Conservation (phyloP, 37 sponge, comb jelly and placozoan species). For the Aplysina aerophoba region DNA sequence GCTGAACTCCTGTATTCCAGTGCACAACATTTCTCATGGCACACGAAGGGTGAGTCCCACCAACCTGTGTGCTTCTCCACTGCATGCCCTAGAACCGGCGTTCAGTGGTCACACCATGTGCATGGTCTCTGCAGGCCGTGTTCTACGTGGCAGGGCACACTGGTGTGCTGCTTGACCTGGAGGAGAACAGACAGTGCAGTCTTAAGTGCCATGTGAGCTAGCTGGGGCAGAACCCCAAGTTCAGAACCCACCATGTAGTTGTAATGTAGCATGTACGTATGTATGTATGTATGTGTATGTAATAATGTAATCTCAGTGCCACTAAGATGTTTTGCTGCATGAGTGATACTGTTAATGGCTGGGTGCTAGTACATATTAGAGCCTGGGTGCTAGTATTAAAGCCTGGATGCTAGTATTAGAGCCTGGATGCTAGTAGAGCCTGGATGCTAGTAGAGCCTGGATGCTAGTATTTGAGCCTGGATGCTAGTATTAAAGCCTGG, state of each 20-base stretch:
- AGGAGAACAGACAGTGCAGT: conserved; percentile 70
- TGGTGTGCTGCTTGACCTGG: conserved; percentile 85
- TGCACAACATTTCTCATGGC: conserved; percentile 77
- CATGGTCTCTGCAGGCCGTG: conserved; percentile 60
- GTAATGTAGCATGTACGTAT: conserved; percentile 8
- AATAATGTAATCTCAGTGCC: too few relatives aligned
- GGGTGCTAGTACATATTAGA: too few relatives aligned
- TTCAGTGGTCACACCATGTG: neutral
- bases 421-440: too few relatives aligned
- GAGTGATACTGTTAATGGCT: too few relatives aligned
- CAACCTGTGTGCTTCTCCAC: neutral
- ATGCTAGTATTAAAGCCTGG: too few relatives aligned
- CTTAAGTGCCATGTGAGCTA: conserved; percentile 88
- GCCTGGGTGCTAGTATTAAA: too few relatives aligned
- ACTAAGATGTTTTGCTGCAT: too few relatives aligned
- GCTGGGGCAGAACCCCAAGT: neutral
- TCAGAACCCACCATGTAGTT: too few relatives aligned
- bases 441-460: too few relatives aligned
- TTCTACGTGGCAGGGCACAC: conserved; percentile 87
- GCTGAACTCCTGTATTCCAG: conserved; percentile 69
- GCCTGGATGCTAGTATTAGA: too few relatives aligned
- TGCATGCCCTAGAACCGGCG: neutral
- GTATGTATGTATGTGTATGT: too few relatives aligned
- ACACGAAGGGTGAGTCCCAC: conserved; percentile 63
- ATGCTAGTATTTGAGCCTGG: too few relatives aligned